A percentile compares a stretch with the other conserved stretches of the same genome.
These are phyloP conservation scores for Holacanthus passer DNA, from an alignment of 2,113 vertebrate species.

Conservation along the genomic window DNA sequence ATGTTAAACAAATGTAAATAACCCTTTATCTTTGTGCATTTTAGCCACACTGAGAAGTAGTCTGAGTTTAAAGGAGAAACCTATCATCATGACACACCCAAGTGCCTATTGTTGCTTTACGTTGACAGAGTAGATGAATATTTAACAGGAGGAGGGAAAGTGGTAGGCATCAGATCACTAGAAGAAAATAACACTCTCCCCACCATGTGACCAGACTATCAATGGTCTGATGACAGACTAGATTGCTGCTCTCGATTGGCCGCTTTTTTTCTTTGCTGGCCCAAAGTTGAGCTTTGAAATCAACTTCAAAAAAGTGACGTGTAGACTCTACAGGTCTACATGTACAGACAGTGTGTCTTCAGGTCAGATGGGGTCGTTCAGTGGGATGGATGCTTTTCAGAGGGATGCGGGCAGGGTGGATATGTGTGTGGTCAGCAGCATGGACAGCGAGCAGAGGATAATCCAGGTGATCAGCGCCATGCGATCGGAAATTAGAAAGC, in stretches of 20 bases:
- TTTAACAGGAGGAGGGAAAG: conserved; percentile 73
- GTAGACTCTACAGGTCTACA: no score
- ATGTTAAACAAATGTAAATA: not conserved
- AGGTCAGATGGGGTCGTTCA: conserved; percentile 22
- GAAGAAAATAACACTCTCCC: conserved; percentile 55
- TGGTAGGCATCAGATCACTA: conserved; percentile 62
- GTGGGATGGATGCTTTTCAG: not conserved
- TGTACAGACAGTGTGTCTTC: not conserved
- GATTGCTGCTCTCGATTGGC: conserved; percentile 32
- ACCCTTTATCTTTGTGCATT: not conserved
- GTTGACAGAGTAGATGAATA: conserved; percentile 76
- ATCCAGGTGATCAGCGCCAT: conserved; percentile 84
- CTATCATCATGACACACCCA: conserved; percentile 17
- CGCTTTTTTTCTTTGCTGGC: not conserved
- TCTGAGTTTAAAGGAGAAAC: conserved; percentile 1
- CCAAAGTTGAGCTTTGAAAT: conserved; percentile 26
- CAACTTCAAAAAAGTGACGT: not conserved
- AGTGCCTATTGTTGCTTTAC: conserved; percentile 61
- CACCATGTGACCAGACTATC: conserved; percentile 48
- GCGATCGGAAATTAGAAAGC: conserved; percentile 83
- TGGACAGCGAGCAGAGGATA: conserved; percentile 82
- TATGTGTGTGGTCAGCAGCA: conserved; percentile 41
- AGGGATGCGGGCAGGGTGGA: not conserved
- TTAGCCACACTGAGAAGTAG: conserved; percentile 3
- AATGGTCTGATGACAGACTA: conserved; percentile 45